Evolutionary conservation across 2,113 vertebrate species (phyloP).

Genomic region (Siniperca chuatsi): DNA sequence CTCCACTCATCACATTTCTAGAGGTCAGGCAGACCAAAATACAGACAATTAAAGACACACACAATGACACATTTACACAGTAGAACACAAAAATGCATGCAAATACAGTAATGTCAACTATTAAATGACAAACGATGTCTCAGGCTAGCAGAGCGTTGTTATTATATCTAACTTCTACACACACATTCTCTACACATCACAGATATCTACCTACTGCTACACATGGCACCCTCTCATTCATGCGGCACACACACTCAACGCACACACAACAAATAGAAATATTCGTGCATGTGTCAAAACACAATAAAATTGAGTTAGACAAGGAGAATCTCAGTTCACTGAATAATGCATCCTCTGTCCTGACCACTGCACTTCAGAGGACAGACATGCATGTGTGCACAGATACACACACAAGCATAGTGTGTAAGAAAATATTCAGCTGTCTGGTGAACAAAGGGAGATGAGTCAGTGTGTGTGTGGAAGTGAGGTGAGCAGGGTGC

Average conservation of each 20-base stretch:
- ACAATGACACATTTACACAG: neutral
- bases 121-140: neutral
- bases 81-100: neutral
- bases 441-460: constrained; percentile 46
- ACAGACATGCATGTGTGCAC: constrained; percentile 10
- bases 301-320: constrained; percentile 17
- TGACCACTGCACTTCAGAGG: neutral
- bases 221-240: neutral
- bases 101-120: neutral
- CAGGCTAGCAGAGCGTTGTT: neutral
- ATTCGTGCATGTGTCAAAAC: neutral
- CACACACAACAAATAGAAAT: neutral
- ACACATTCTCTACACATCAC: neutral
- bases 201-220: neutral
- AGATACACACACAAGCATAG: constrained; percentile 11
- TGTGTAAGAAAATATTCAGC: constrained; percentile 26
- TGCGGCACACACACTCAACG: neutral
- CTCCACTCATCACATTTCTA: neutral
- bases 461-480: constrained; percentile 27
- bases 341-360: constrained; percentile 70
- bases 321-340: constrained; percentile 52
- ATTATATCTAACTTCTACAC: neutral
- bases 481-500: neutral
- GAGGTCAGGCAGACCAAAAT: neutral
- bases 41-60: neutral